Conservation (phyloP, 2,113 vertebrate species). For the Trematocara macrostoma region DNA sequence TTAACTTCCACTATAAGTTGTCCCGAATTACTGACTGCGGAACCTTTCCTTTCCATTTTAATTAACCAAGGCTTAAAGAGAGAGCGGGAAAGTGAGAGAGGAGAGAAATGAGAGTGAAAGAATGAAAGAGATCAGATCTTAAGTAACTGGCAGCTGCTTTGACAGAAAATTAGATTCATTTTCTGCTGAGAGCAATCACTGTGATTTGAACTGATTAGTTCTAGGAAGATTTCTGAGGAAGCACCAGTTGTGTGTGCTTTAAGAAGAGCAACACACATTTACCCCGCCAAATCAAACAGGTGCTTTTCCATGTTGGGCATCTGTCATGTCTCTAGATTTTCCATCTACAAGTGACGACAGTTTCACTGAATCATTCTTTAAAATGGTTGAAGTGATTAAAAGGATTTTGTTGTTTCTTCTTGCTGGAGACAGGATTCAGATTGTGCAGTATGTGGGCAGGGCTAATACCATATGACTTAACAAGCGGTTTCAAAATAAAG, state of each 20-base stretch:
- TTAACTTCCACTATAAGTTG: slow-evolving; percentile 59
- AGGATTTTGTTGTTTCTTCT: not conserved
- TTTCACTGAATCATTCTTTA: not conserved
- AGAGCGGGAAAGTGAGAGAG: slow-evolving; percentile 30
- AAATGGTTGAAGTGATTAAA: not conserved
- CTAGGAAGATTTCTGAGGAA: slow-evolving; percentile 49
- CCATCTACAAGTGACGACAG: not conserved
- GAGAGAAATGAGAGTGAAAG: slow-evolving; percentile 37
- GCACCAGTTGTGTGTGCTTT: slow-evolving; percentile 40
- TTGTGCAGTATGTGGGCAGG: not conserved
- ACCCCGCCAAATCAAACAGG: slow-evolving; percentile 29
- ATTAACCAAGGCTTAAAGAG: slow-evolving; percentile 68
- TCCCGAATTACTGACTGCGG: slow-evolving; percentile 67
- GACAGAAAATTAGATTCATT: slow-evolving; percentile 74
- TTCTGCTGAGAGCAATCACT: slow-evolving; percentile 71
- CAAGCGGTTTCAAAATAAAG: not conserved
- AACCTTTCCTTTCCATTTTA: slow-evolving; percentile 67
- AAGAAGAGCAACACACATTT: slow-evolving; percentile 30
- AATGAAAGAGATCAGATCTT: slow-evolving; percentile 65
- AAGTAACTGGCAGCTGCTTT: slow-evolving; percentile 74
- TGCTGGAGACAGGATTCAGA: not conserved
- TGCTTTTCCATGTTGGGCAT: not conserved
- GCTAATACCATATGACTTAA: not conserved
- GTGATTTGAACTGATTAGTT: slow-evolving; percentile 74
- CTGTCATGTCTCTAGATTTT: slow-evolving; percentile 2